phyloP scores from a whole-genome alignment of 2,888 invertebrate genomes.

The Dorcus parallelipipedus region DNA sequence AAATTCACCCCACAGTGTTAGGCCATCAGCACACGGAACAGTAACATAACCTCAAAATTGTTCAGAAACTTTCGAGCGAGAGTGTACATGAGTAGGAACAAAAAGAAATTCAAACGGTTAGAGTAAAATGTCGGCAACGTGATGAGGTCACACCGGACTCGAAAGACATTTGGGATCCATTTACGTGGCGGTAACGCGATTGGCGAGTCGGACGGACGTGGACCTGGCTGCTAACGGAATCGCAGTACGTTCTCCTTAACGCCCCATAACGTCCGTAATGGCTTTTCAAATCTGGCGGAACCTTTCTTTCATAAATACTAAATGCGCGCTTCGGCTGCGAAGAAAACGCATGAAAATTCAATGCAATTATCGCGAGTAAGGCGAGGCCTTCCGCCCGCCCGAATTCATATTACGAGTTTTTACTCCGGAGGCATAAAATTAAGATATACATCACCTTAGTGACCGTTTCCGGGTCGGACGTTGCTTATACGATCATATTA shows the following conservation, averaged over 20 bases:
- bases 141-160: constrained; percentile 24
- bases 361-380: constrained; percentile 33
- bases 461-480: background rate
- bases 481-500: too few relatives aligned
- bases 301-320: constrained; percentile 33
- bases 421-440: constrained; percentile 15
- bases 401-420: constrained; percentile 13
- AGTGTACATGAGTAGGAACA: too few relatives aligned
- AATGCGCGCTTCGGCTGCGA: constrained; percentile 29
- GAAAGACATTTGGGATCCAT: constrained; percentile 25
- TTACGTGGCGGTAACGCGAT: constrained; percentile 28
- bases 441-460: constrained; percentile 16
- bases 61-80: too few relatives aligned
- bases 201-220: constrained; percentile 25
- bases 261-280: constrained; percentile 35
- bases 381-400: background rate
- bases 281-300: constrained; percentile 30
- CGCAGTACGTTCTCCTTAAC: constrained; percentile 31
- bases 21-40: too few relatives aligned
- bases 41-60: too few relatives aligned
- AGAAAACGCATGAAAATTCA: constrained; percentile 35
- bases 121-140: constrained; percentile 9
- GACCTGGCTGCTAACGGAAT: constrained; percentile 15
- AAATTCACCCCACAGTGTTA: too few relatives aligned
- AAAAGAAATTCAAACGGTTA: constrained; percentile 14